Base-by-base conservation (phyloP, 2,888 invertebrate genomes). In the Drosophila putrida region DNA sequence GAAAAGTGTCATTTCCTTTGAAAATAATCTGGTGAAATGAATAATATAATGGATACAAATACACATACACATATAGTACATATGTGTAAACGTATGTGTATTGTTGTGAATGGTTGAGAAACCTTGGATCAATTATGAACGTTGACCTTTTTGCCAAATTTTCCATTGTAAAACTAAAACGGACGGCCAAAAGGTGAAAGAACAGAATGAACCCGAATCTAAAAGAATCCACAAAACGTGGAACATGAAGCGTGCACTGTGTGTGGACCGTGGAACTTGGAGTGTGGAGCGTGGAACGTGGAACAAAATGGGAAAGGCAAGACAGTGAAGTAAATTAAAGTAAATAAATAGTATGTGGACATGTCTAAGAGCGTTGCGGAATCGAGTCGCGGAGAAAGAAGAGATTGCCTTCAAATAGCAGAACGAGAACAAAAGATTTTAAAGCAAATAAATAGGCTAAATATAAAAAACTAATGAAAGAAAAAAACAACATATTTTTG, bases 111-210 rank as follows among this genome's bases (percentile, higher is more conserved):
- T 36, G 55, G 59, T 35, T 68, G 57, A 58, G 57, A 58, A 59
- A 70, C 70, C 39, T 50, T 50, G 59, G 47, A 41, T 70, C 78
- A 82, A 82, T 82, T 82, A 82, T 86, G 86, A 82, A 80, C 82
- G 80, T 86, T 82, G 82, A 82, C 86, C 82, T 82, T 86, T 69
- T 69, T 46, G 83, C 65, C 69, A 75, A 82, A 86, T 65, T 82
- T 82, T 85, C 80, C 70, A 77, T 74, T 60, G 54, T 38, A 62
- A 54, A 39, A 11, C 39, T 31, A 57, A 61, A 67, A 53, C 67
- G 72, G 62, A 75, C 33, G 68, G 55, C 36, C 44, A 71, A 82
- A 71, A 82, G 82, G 82, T 86, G 83, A 86, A 80, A 82, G 83
- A 82, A 77, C 77, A 80, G 59, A 51, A 49, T 49, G 49, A 60